Conservation (phyloP, 2,888 invertebrate genomes). For the Alsophila aescularia region DNA sequence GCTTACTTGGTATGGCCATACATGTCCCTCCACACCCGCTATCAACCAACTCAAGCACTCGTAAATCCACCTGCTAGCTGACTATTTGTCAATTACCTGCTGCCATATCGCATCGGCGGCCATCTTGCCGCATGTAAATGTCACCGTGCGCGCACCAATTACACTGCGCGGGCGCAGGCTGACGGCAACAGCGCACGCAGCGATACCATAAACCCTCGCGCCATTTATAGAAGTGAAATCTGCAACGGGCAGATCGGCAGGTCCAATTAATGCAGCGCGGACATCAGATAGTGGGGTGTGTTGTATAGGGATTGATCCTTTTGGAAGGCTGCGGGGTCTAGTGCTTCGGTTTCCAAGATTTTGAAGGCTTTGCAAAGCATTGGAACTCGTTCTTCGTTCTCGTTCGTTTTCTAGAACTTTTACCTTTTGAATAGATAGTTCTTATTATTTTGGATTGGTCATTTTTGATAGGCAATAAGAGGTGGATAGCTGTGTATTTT, state of each 20-base stretch:
- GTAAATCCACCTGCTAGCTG: constrained; percentile 37
- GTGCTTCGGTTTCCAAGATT: background rate
- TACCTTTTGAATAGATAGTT: too few relatives aligned
- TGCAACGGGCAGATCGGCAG: constrained; percentile 63
- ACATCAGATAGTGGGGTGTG: constrained; percentile 63
- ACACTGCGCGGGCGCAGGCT: constrained; percentile 76
- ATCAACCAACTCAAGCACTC: constrained; percentile 16
- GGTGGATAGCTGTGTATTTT: too few relatives aligned
- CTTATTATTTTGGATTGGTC: too few relatives aligned
- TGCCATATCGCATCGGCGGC: constrained; percentile 72
- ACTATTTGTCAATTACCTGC: constrained; percentile 80
- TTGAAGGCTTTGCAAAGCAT: too few relatives aligned
- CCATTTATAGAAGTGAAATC: constrained; percentile 81
- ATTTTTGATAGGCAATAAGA: too few relatives aligned
- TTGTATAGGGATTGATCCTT: constrained; percentile 32
- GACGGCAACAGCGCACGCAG: constrained; percentile 74
- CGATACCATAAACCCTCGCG: constrained; percentile 79
- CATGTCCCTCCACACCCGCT: background rate
- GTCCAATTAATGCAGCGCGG: constrained; percentile 78
- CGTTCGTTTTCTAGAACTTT: too few relatives aligned
- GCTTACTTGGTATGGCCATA: background rate
- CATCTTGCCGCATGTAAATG: constrained; percentile 81
- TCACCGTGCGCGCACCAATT: constrained; percentile 81
- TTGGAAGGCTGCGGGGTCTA: background rate
- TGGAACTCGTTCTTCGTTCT: too few relatives aligned